Base-by-base conservation (phyloP, 2,113 vertebrate genomes). In the Danionella cerebrum region DNA sequence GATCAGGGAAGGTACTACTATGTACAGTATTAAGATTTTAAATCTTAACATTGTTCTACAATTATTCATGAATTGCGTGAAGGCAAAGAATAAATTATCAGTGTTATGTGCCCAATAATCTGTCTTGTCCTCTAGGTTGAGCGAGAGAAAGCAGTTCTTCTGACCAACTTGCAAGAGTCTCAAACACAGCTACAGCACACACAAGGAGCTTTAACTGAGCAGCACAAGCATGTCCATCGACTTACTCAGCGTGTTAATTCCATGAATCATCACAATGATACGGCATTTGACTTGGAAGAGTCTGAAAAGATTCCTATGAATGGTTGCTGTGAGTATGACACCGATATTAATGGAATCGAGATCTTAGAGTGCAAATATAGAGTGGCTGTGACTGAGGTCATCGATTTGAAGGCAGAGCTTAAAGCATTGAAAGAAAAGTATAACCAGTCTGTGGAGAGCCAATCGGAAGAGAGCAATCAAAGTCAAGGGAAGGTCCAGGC, bases 341-440 rank as follows among this genome's bases (percentile, higher is more conserved):
- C 90, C 0, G 93, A 95, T 36, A 90, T 91, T 74, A 90, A 94
- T 3, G 95, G 94, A 48, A 84, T 97, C 4, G 93, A 98, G 86
- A 89, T 95, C 63, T 87, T 99, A 13, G 94, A 98, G 74, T 97
- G 94, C 81, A 96, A 97, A 82, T 99, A 98, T 80, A 91, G 92
- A 84, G 94, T 99, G 64, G 96, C 96, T 0, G 94, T 98, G 54
- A 97, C 92, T 0, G 96, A 99, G 78, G 96, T 98, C 65, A 97
- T 97, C 10, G 94, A 96, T 78, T 88, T 99, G 72, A 98, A 98
- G 82, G 94, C 94, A 1, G 95, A 98, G 86, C 92, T 99, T 58
- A 98, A 99, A 84, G 90, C 85, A 74, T 87, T 98, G 78, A 98
- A 97, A 82, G 95, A 98, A 79, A 97, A 94, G 81, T 93, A 93